phyloP scores from a whole-genome alignment of 2,797 vertebrate species.

The Delichon dasypus region DNA sequence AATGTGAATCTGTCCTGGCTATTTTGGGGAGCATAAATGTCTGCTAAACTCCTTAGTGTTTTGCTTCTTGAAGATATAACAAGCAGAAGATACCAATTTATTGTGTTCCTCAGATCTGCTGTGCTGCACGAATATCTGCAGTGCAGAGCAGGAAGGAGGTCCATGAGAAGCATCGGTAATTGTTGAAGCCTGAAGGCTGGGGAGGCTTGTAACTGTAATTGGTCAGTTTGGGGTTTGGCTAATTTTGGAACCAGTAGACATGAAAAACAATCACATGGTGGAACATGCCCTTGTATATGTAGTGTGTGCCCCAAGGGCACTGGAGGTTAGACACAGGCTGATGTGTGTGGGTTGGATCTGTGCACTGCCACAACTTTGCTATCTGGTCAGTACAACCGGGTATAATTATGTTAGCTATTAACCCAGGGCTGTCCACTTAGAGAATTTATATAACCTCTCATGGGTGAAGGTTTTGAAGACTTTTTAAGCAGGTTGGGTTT shows the following conservation, averaged over 20 bases:
- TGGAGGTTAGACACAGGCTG: not conserved
- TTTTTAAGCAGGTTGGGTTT: not conserved
- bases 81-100: slow-evolving; percentile 15
- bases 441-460: not conserved
- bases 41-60: not conserved
- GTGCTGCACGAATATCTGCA: not conserved
- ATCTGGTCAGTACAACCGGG: not conserved
- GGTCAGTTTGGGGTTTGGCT: not conserved
- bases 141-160: not conserved
- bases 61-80: slow-evolving; percentile 6
- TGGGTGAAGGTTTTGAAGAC: not conserved
- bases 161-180: not conserved
- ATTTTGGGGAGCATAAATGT: not conserved
- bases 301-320: not conserved
- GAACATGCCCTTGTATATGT: not conserved
- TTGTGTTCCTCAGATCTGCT: not conserved
- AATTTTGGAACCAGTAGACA: not conserved
- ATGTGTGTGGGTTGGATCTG: not conserved
- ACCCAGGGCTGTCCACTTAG: not conserved
- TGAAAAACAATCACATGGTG: not conserved
- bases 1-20: slow-evolving; percentile 8
- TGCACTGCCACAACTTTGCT: not conserved
- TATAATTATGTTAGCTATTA: not conserved
- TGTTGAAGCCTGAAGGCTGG: not conserved
- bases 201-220: not conserved